Evolutionary conservation across 2,113 vertebrate genomes (phyloP).

Genomic region (Grus americana): DNA sequence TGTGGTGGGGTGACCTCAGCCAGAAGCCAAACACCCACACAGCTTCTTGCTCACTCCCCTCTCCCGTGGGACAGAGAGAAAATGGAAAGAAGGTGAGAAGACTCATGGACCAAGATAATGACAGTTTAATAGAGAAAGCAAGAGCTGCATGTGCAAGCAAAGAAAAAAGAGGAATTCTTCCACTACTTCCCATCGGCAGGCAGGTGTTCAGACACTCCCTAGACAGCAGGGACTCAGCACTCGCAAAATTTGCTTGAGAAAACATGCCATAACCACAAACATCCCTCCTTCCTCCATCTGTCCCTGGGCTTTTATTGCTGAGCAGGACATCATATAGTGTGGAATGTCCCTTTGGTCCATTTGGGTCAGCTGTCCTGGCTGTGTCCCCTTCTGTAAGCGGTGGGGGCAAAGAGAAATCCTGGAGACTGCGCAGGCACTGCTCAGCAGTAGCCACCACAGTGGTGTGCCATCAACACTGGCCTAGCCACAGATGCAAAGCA

Average conservation of each 20-base stretch:
- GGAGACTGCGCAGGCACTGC: background rate
- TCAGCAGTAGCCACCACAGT: background rate
- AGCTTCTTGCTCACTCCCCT: background rate
- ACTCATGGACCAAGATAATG: background rate
- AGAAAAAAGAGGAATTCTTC: background rate
- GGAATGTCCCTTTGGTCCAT: background rate
- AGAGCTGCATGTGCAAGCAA: background rate
- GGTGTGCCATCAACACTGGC: background rate
- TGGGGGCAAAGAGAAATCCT: background rate
- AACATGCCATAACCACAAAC: background rate
- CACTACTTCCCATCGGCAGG: background rate
- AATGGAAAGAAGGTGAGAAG: background rate
- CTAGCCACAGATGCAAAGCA: background rate
- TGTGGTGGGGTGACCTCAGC: background rate
- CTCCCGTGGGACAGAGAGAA: background rate
- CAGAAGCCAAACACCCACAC: background rate
- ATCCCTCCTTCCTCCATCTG: background rate
- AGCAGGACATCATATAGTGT: background rate
- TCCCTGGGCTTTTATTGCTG: background rate
- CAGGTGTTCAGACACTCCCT: background rate
- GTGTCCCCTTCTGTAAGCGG: too few relatives aligned
- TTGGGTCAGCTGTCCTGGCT: background rate
- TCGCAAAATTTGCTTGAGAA: rapidly evolving
- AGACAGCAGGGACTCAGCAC: background rate
- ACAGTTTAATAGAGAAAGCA: background rate